Percentiles rank a stretch among this genome's conserved stretches.
phyloP scores from a whole-genome alignment of 2,888 invertebrate species.

The Andrena flavipes region DNA sequence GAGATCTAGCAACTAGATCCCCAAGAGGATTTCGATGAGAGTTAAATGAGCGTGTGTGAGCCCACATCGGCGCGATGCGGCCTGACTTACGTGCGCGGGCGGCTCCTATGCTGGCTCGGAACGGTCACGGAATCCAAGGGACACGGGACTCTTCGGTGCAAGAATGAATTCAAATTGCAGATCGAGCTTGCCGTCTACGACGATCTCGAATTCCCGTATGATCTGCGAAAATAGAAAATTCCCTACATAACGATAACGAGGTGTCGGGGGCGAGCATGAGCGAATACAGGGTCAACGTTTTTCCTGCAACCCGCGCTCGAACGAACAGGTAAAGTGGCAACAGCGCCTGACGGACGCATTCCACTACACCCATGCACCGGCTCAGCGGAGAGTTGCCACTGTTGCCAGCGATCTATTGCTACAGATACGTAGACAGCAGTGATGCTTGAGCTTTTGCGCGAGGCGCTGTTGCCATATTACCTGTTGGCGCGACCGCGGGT shows the following conservation, averaged over 20 bases:
- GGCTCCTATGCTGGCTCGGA: not conserved
- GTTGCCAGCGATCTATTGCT: too few species aligned
- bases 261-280: too few species aligned
- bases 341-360: too few species aligned
- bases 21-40: not conserved
- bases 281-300: too few species aligned
- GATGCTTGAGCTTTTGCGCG: too few species aligned
- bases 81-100: not conserved
- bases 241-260: not conserved
- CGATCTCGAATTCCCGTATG: conserved; percentile 90
- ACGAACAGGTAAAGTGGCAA: too few species aligned
- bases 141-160: conserved; percentile 91
- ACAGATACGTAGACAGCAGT: too few species aligned
- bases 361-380: too few species aligned
- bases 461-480: too few species aligned
- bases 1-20: conserved; percentile 44
- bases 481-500: too few species aligned
- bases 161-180: conserved; percentile 93
- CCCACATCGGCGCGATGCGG: not conserved
- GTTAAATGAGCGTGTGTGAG: conserved; percentile 22
- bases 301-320: too few species aligned
- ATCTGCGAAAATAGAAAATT: conserved; percentile 85
- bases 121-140: conserved; percentile 87
- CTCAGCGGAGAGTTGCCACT: too few species aligned
- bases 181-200: conserved; percentile 89